A percentile compares a stretch with the other conserved stretches of the same genome.
Evolutionary conservation across 2,797 vertebrate genomes (phyloP).

Genomic region (Streptopelia turtur): DNA sequence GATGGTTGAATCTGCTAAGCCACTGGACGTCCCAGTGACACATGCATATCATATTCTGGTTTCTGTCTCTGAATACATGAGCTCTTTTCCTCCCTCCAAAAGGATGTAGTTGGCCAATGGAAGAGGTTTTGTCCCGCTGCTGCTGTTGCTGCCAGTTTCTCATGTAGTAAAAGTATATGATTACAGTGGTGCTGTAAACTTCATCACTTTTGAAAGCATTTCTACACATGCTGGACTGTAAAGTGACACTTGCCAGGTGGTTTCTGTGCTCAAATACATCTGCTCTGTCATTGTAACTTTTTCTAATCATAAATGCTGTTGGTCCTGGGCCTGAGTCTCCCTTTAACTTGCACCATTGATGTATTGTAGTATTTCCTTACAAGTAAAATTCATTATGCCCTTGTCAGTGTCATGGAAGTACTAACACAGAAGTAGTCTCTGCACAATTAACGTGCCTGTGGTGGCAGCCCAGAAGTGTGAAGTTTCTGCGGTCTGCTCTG

Average conservation of each 20-base stretch:
- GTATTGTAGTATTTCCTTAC: background rate
- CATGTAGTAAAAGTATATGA: background rate
- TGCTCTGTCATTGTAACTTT: background rate
- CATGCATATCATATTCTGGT: background rate
- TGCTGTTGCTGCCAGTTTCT: background rate
- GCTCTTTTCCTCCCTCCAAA: background rate
- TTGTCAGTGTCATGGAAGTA: background rate
- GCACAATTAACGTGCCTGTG: background rate
- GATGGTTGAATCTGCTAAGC: background rate
- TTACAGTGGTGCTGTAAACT: slow-evolving; percentile 1
- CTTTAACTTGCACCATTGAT: background rate
- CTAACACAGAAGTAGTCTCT: background rate
- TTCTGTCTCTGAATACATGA: background rate
- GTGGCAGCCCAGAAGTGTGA: background rate
- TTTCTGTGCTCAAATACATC: slow-evolving; percentile 21
- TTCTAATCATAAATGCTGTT: background rate
- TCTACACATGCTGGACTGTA: slow-evolving; percentile 12
- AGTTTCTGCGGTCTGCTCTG: background rate
- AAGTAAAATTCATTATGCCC: background rate
- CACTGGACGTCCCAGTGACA: background rate
- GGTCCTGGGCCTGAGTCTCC: background rate
- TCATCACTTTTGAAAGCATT: slow-evolving; percentile 34
- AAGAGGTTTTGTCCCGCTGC: background rate
- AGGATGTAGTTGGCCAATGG: background rate
- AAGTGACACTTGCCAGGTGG: slow-evolving; percentile 35